phyloP scores from a whole-genome alignment of 2,888 invertebrate genomes.

The Hirtodrosophila trivittata region DNA sequence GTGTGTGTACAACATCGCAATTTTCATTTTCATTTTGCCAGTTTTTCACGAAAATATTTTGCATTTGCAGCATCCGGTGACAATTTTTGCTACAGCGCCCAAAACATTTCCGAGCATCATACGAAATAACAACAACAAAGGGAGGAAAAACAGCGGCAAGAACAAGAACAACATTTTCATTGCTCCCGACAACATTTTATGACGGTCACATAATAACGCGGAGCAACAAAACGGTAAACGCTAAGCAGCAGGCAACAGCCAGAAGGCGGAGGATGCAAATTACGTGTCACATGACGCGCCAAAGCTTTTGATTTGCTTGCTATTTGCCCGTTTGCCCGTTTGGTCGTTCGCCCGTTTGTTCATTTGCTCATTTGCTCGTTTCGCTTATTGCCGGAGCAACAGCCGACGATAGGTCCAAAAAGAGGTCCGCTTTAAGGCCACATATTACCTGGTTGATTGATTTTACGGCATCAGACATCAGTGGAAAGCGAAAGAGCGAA shows the following conservation, averaged over 20 bases:
- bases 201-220: slow-evolving; percentile 72
- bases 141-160: background rate
- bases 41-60: slow-evolving; percentile 68
- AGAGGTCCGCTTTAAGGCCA: background rate
- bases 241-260: background rate
- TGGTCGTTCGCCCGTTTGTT: slow-evolving; percentile 1
- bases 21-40: slow-evolving; percentile 69
- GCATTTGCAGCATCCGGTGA: slow-evolving; percentile 78
- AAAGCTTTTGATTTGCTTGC: slow-evolving; percentile 72
- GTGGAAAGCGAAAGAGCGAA: background rate
- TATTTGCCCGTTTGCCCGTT: slow-evolving; percentile 31
- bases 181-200: slow-evolving; percentile 66
- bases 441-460: slow-evolving; percentile 50
- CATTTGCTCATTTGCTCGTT: slow-evolving; percentile 5
- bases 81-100: slow-evolving; percentile 51
- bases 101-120: slow-evolving; percentile 59
- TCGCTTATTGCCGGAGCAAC: background rate
- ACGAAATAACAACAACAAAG: slow-evolving; percentile 31
- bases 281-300: slow-evolving; percentile 65
- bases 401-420: too few relatives aligned
- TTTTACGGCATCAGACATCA: slow-evolving; percentile 5
- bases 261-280: slow-evolving; percentile 58
- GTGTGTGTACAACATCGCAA: slow-evolving; percentile 39
- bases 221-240: slow-evolving; percentile 46
- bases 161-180: slow-evolving; percentile 39